Base-by-base conservation (phyloP, 2,888 invertebrate species). In the Ptilodon capucinus region DNA sequence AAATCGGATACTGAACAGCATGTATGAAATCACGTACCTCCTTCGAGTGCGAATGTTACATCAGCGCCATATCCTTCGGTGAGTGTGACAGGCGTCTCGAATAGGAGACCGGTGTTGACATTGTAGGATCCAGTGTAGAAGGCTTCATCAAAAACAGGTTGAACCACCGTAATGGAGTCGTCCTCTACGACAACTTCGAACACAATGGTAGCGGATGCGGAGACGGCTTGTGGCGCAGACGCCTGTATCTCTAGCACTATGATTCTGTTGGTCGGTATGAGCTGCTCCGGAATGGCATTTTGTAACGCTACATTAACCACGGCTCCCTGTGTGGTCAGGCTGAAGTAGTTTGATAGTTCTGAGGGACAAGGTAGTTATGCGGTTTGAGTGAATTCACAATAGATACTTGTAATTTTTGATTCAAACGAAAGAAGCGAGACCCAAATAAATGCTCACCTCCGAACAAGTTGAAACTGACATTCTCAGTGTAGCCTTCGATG, bases 381-480 rank as follows among this genome's bases (percentile, higher is more conserved):
- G 13, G 0, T 32, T 32, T 14, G 0, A 14, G 0, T n/a, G 14
- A 14, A 14, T 2, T 2, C 14, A 6, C 32, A 14, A 28, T 0
- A 7, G 14, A n/a, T n/a, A n/a, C n/a, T n/a, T 32, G 14, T 7
- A 32, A 14, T 14, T n/a, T n/a, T n/a, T n/a, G n/a, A n/a, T n/a
- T n/a, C n/a, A n/a, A n/a, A n/a, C n/a, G n/a, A n/a, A n/a, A n/a
- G n/a, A n/a, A n/a, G n/a, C n/a, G n/a, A n/a, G n/a, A n/a, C n/a
- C n/a, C n/a, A n/a, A 6, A 32, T 32, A 14, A 7, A 7, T 32
- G 9, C 36, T 51, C 60, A 72, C 75, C 71, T 56, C 73, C 74
- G 7, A 51, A 42, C 45, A 73, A 35, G 0, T 38, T 25, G 40
- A 71, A 71, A 6, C 44, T 13, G 0, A 75, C 72, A 23, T 58